Conservation (phyloP, 2,888 invertebrate species). For the Callyntrura sp. region DNA sequence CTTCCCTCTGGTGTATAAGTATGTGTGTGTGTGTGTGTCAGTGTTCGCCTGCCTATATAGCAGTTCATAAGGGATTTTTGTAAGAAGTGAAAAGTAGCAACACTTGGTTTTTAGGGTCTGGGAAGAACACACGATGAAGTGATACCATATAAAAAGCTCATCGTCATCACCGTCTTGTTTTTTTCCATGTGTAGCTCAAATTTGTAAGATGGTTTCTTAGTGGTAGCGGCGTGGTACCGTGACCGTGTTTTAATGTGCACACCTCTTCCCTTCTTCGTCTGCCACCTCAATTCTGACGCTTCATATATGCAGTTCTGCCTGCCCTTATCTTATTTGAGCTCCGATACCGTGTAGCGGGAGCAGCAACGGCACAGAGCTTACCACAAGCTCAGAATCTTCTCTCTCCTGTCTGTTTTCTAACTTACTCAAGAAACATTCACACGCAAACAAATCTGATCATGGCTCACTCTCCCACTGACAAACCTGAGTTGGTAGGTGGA, state of each 20-base stretch:
- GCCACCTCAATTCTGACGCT: constrained; percentile 54
- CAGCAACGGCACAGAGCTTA: not conserved
- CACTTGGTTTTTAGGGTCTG: constrained; percentile 38
- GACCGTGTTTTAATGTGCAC: constrained; percentile 48
- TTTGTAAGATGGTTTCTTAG: constrained; percentile 43
- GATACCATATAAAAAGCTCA: constrained; percentile 19
- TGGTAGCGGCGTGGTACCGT: constrained; percentile 24
- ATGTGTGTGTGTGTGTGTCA: not conserved
- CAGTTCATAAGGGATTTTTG: constrained; percentile 17
- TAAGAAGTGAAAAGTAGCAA: constrained; percentile 51
- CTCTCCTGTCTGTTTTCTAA: constrained; percentile 5
- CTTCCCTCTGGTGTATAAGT: not conserved
- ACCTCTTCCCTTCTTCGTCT: constrained; percentile 36
- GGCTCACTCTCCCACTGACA: constrained; percentile 36
- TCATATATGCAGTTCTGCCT: not conserved
- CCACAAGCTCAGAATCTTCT: constrained; percentile 5
- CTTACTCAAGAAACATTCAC: constrained; percentile 43
- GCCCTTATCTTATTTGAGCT: constrained; percentile 18
- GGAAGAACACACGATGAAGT: constrained; percentile 9
- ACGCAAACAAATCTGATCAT: constrained; percentile 74
- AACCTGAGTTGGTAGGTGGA: not conserved
- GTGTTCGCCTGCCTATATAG: not conserved
- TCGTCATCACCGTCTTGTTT: not conserved
- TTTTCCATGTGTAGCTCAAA: constrained; percentile 25
- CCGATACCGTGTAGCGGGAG: not conserved